Evolutionary conservation across 2,888 invertebrate genomes (phyloP).

Genomic region (Axea sp.): DNA sequence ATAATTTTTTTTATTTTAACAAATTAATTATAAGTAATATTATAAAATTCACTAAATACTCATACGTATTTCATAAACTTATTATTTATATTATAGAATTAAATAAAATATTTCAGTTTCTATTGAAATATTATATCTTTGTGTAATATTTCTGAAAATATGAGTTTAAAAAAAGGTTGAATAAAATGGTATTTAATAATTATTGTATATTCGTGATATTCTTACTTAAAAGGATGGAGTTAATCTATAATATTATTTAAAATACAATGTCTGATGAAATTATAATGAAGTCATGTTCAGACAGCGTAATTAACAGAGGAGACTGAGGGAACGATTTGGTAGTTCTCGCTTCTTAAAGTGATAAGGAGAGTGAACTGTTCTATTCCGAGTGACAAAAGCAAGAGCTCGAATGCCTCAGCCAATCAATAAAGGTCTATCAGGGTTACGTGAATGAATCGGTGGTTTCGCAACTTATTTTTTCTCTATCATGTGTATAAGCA

Average conservation of each 20-base stretch:
- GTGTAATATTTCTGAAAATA: too few species aligned
- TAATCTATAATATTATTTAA: conserved; percentile 18
- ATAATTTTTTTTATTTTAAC: too few species aligned
- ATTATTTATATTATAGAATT: too few species aligned
- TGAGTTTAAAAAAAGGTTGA: too few species aligned
- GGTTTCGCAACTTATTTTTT: conserved; percentile 54
- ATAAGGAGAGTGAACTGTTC: conserved; percentile 58
- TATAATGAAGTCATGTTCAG: conserved; percentile 49
- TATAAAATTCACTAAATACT: too few species aligned
- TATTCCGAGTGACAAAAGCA: conserved; percentile 59
- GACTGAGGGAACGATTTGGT: conserved; percentile 52
- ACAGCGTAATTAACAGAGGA: conserved; percentile 57
- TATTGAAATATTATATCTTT: too few species aligned
- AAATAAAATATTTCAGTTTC: too few species aligned
- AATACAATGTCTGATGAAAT: conserved; percentile 28
- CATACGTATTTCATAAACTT: too few species aligned
- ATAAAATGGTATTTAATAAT: too few species aligned
- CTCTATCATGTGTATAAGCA: conserved; percentile 17
- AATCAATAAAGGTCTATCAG: conserved; percentile 62
- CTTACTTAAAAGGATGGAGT: neutral
- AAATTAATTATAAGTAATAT: too few species aligned
- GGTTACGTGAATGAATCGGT: conserved; percentile 56
- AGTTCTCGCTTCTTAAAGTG: conserved; percentile 59
- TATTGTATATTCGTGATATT: too few species aligned
- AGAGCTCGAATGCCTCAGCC: conserved; percentile 48